Conservation (phyloP, 1,140 invertebrate genomes). For the Lepidotrigona ventralis region DNA sequence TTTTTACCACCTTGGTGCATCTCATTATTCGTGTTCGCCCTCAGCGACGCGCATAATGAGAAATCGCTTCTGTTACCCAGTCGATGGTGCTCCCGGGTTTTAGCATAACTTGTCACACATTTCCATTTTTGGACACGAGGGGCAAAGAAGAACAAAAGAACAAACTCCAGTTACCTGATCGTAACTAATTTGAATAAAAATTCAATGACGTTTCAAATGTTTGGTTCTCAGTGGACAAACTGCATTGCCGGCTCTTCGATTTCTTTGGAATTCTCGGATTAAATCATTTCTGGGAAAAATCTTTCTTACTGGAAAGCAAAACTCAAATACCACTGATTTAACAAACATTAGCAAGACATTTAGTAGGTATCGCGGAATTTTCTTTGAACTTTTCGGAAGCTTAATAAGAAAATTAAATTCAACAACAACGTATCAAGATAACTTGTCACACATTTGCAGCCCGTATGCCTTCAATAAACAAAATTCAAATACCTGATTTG, state of each 20-base stretch:
- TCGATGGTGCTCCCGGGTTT: slow-evolving; percentile 1
- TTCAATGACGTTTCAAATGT: not conserved
- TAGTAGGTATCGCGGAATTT: too few relatives aligned
- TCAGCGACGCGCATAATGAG: slow-evolving; percentile 21
- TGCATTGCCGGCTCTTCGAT: not conserved
- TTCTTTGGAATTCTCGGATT: not conserved
- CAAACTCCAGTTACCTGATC: not conserved
- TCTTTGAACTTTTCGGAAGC: not conserved
- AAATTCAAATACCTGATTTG: too few relatives aligned
- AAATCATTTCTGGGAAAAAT: too few relatives aligned
- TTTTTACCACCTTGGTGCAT: slow-evolving; percentile 26
- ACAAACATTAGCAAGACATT: not conserved
- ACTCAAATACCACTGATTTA: too few relatives aligned
- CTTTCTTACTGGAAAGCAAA: not conserved
- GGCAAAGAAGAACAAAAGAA: not conserved
- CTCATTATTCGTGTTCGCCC: slow-evolving; percentile 15
- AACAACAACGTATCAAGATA: too few relatives aligned
- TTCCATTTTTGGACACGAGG: not conserved
- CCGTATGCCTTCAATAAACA: too few relatives aligned
- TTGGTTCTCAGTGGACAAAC: not conserved
- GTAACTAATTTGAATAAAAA: not conserved
- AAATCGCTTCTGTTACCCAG: slow-evolving; percentile 36
- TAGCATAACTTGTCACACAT: slow-evolving; percentile 2
- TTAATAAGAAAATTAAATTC: not conserved
- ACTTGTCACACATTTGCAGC: too few relatives aligned